A percentile compares a stretch with the other conserved stretches of the same genome.
Evolutionary conservation across 2,113 vertebrate species (phyloP).

Genomic region (Onychorhynchus coronatus): DNA sequence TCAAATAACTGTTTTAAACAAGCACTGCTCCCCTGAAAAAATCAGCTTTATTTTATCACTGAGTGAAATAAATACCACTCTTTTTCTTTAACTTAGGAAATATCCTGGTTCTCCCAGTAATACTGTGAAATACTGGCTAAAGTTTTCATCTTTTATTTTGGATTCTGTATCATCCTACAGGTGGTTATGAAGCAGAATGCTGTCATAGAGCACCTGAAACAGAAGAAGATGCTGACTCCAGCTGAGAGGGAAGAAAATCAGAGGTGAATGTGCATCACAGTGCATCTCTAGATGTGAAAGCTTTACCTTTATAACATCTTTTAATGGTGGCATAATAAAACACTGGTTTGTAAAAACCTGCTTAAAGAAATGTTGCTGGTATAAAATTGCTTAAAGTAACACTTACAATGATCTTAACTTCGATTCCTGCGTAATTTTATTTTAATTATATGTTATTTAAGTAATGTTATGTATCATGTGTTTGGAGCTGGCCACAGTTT

Average conservation of each 20-base stretch:
- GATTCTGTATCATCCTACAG: slow-evolving; percentile 72
- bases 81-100: neutral
- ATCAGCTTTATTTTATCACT: neutral
- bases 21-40: neutral
- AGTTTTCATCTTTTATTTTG: slow-evolving; percentile 42
- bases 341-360: neutral
- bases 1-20: neutral
- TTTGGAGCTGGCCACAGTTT: neutral
- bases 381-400: neutral
- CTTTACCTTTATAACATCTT: neutral
- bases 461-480: neutral
- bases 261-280: slow-evolving; percentile 76
- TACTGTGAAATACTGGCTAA: neutral
- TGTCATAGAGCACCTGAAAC: slow-evolving; percentile 91
- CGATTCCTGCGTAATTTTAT: neutral
- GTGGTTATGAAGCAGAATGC: slow-evolving; percentile 89
- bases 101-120: neutral
- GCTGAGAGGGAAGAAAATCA: slow-evolving; percentile 95
- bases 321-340: neutral
- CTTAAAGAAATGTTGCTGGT: neutral
- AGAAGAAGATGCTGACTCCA: slow-evolving; percentile 90
- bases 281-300: neutral
- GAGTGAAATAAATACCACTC: neutral
- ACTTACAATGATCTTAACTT: neutral
- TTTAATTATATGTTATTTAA: neutral